Percentiles rank a stretch among this genome's conserved stretches.
Conservation (phyloP, 2,113 vertebrate genomes). For the Nannospalax galili region DNA sequence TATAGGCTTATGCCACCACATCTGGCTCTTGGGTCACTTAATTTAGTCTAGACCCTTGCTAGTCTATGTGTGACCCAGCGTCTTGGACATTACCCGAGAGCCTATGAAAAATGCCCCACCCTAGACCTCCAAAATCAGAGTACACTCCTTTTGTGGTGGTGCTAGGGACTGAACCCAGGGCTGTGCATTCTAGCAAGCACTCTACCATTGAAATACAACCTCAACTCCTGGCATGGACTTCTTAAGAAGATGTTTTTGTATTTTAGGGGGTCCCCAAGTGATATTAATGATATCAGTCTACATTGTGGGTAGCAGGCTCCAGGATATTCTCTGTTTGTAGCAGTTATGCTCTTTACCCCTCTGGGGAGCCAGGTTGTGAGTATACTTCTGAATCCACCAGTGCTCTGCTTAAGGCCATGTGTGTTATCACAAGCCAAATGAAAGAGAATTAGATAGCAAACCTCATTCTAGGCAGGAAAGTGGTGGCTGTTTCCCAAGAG, state of each 20-base stretch:
- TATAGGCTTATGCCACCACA: neutral
- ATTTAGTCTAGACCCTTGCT: neutral
- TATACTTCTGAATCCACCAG: neutral
- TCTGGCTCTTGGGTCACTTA: neutral
- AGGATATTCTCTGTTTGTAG: neutral
- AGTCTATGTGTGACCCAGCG: neutral
- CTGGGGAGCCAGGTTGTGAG: neutral
- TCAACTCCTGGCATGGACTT: neutral
- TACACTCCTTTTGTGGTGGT: neutral
- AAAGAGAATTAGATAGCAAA: neutral
- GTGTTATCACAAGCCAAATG: neutral
- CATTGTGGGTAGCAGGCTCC: neutral
- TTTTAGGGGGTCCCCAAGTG: neutral
- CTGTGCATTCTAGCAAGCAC: neutral
- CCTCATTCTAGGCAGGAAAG: neutral
- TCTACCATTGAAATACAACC: neutral
- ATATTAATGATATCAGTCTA: neutral
- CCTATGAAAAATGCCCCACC: neutral
- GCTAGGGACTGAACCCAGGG: neutral
- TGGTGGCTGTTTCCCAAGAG: neutral
- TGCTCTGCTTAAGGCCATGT: neutral
- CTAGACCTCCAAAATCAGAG: neutral
- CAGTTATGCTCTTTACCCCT: neutral
- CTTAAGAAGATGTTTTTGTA: neutral
- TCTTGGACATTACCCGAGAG: neutral